Evolutionary conservation across 2,113 vertebrate species (phyloP).

Genomic region (Pagrus major): DNA sequence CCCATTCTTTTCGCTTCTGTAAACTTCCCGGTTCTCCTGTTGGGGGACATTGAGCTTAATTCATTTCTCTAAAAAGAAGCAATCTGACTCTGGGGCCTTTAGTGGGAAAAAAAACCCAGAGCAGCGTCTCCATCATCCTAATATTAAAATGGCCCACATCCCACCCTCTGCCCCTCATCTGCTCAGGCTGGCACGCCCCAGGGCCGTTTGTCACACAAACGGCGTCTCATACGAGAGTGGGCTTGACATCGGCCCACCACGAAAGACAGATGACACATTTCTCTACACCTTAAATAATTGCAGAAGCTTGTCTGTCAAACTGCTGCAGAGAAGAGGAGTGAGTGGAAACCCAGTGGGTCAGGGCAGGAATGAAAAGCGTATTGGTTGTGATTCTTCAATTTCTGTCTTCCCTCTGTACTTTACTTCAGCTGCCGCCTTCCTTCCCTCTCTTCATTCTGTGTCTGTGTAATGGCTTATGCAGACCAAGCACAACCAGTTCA

Average conservation of each 20-base stretch:
- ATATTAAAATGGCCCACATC: conserved; percentile 71
- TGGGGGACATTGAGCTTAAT: conserved; percentile 50
- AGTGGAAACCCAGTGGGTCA: conserved; percentile 31
- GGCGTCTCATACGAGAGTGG: conserved; percentile 47
- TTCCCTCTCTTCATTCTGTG: conserved; percentile 1
- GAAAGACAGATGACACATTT: conserved; percentile 66
- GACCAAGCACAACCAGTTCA: not conserved
- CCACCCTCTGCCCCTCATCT: conserved; percentile 48
- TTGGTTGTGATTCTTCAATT: conserved; percentile 13
- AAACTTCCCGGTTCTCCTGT: conserved; percentile 54
- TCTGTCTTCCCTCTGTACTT: not conserved
- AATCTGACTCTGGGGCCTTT: conserved; percentile 61
- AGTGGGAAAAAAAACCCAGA: conserved; percentile 37
- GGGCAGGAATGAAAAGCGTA: conserved; percentile 1
- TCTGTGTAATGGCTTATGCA: not conserved
- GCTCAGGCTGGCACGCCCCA: conserved; percentile 48
- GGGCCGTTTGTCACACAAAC: conserved; percentile 67
- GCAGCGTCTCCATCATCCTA: conserved; percentile 70
- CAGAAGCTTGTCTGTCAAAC: conserved; percentile 52
- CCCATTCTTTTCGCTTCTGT: conserved; percentile 40
- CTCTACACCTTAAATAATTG: conserved; percentile 36
- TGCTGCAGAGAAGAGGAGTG: conserved; percentile 4
- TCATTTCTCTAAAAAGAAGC: conserved; percentile 65
- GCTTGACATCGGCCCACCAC: conserved; percentile 58
- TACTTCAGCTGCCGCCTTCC: conserved; percentile 14